Conservation (phyloP, 2,888 invertebrate species). For the Phaedon cochleariae region DNA sequence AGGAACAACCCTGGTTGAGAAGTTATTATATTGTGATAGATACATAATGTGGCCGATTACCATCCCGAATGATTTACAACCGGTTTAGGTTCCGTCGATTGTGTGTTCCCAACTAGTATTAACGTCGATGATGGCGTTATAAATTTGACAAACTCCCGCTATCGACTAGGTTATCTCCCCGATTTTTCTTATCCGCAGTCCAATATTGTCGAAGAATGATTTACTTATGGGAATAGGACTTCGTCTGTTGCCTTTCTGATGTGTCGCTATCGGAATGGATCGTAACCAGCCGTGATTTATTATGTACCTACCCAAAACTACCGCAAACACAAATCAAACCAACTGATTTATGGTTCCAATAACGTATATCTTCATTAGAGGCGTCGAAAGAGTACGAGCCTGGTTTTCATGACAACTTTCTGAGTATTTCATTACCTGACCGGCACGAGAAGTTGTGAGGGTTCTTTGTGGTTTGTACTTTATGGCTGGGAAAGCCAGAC, state of each 20-base stretch:
- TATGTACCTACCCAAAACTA: constrained; percentile 55
- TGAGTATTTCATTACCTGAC: constrained; percentile 44
- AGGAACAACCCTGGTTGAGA: not conserved
- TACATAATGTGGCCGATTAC: not conserved
- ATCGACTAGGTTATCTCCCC: constrained; percentile 36
- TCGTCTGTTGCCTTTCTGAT: constrained; percentile 47
- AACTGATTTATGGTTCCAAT: constrained; percentile 57
- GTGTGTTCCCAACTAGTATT: constrained; percentile 23
- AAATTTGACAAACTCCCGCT: constrained; percentile 36
- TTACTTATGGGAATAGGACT: constrained; percentile 50
- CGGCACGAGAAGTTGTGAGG: constrained; percentile 23
- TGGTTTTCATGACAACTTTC: constrained; percentile 38
- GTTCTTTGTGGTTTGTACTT: constrained; percentile 6
- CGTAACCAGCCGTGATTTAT: constrained; percentile 56
- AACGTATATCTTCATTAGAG: constrained; percentile 58
- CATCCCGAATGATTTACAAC: not conserved
- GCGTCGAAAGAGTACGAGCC: constrained; percentile 33
- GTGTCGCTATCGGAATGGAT: constrained; percentile 41
- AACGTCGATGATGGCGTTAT: constrained; percentile 30
- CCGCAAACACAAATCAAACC: constrained; percentile 58
- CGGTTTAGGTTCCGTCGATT: constrained; percentile 1
- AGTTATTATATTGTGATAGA: not conserved
- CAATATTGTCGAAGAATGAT: constrained; percentile 45
- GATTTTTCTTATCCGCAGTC: constrained; percentile 39
- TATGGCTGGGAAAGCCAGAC: not conserved